phyloP scores from a whole-genome alignment of 2,888 invertebrate genomes.

The Macrosoma leucophasiata region DNA sequence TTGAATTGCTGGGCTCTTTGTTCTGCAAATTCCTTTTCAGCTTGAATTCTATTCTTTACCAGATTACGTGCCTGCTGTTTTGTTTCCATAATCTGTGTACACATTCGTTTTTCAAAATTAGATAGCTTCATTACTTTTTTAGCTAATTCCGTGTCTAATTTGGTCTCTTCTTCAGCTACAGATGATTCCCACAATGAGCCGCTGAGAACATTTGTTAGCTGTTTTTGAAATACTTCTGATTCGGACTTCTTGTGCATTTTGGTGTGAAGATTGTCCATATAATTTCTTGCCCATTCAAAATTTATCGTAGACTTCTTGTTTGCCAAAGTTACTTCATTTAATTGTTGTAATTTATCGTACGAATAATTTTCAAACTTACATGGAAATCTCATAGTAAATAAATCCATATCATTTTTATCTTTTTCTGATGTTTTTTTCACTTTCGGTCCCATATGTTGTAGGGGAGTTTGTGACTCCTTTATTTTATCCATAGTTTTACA shows the following conservation, averaged over 20 bases:
- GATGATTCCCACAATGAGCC: slow-evolving; percentile 71
- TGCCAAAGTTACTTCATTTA: slow-evolving; percentile 46
- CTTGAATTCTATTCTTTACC: slow-evolving; percentile 65
- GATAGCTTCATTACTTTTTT: slow-evolving; percentile 77
- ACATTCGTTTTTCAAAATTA: slow-evolving; percentile 79
- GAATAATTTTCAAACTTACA: slow-evolving; percentile 55
- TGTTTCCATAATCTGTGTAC: slow-evolving; percentile 77
- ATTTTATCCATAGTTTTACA: slow-evolving; percentile 51
- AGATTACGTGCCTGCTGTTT: slow-evolving; percentile 75
- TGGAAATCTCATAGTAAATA: slow-evolving; percentile 47
- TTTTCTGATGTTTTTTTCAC: slow-evolving; percentile 30
- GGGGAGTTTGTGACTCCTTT: slow-evolving; percentile 40
- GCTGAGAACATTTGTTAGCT: slow-evolving; percentile 66
- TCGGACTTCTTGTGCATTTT: slow-evolving; percentile 56
- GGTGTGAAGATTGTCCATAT: slow-evolving; percentile 63
- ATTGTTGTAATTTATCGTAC: slow-evolving; percentile 50
- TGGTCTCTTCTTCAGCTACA: slow-evolving; percentile 66
- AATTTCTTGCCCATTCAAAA: slow-evolving; percentile 61
- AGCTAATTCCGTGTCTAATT: slow-evolving; percentile 66
- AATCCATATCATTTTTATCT: slow-evolving; percentile 51
- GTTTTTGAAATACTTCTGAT: slow-evolving; percentile 63
- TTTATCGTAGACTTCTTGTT: slow-evolving; percentile 41
- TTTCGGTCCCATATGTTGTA: slow-evolving; percentile 26
- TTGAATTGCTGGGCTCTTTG: slow-evolving; percentile 67
- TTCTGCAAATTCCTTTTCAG: slow-evolving; percentile 65